Evolutionary conservation across 2,888 invertebrate species (phyloP).

Genomic region (Dasypogon diadema): DNA sequence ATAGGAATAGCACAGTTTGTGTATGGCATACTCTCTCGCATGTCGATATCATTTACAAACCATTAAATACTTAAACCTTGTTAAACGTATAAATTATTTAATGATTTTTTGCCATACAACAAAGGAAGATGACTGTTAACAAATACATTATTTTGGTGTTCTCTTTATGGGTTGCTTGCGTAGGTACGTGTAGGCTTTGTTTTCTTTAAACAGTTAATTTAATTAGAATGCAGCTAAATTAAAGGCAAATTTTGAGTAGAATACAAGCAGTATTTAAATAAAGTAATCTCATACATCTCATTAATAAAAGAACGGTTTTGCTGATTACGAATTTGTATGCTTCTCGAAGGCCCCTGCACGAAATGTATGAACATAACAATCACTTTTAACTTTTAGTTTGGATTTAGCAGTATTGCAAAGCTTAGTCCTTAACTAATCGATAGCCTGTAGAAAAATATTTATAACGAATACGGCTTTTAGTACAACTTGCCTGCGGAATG

Average conservation of each 20-base stretch:
- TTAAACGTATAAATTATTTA: constrained; percentile 50
- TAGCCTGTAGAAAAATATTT: not conserved
- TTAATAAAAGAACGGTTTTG: too few relatives aligned
- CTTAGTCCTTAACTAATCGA: too few relatives aligned
- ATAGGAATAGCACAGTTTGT: constrained; percentile 24
- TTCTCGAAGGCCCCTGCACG: not conserved
- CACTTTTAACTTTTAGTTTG: too few relatives aligned
- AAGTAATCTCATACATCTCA: too few relatives aligned
- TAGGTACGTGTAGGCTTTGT: constrained; percentile 53
- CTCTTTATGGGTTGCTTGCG: constrained; percentile 53
- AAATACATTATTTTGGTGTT: constrained; percentile 51
- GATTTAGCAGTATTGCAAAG: too few relatives aligned
- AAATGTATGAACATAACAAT: too few relatives aligned
- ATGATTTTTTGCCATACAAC: constrained; percentile 48
- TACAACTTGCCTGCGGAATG: not conserved
- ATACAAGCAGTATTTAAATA: too few relatives aligned
- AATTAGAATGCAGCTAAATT: constrained; percentile 24
- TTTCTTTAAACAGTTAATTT: constrained; percentile 37
- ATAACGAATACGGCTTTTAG: not conserved
- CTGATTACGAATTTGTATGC: not conserved
- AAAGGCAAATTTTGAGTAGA: too few relatives aligned
- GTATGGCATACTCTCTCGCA: constrained; percentile 23
- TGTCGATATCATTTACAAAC: constrained; percentile 39
- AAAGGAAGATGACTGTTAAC: constrained; percentile 50
- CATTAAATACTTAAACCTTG: constrained; percentile 47